A percentile compares a stretch with the other conserved stretches of the same genome.
These are phyloP conservation scores for Lasiommata megera DNA, from an alignment of 2,888 invertebrate genomes.

Conservation along the genomic window DNA sequence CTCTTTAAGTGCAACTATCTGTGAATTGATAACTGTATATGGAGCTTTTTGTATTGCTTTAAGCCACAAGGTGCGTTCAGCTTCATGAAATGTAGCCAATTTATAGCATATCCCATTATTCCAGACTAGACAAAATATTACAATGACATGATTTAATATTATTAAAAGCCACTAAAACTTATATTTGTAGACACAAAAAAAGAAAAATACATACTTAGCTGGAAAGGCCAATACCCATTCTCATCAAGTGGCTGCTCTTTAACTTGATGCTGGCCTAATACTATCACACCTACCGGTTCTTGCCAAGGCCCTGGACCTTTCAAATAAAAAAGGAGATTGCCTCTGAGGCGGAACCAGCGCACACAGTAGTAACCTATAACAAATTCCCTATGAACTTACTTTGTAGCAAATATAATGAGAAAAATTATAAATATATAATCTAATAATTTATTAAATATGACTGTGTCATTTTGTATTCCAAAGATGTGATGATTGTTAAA, in stretches of 20 bases:
- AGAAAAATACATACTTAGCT: slow-evolving; percentile 83
- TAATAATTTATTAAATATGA: too few species aligned
- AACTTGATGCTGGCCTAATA: slow-evolving; percentile 93
- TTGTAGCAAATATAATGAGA: too few species aligned
- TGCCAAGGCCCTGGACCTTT: slow-evolving; percentile 94
- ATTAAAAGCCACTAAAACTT: slow-evolving; percentile 7
- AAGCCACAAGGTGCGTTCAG: slow-evolving; percentile 92
- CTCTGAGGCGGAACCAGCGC: slow-evolving; percentile 93
- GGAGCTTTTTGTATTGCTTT: slow-evolving; percentile 92
- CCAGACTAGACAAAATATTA: slow-evolving; percentile 82
- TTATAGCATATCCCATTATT: slow-evolving; percentile 91
- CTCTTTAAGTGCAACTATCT: slow-evolving; percentile 84
- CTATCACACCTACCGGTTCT: slow-evolving; percentile 92
- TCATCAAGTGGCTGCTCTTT: slow-evolving; percentile 82
- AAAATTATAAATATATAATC: too few species aligned
- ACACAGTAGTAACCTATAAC: slow-evolving; percentile 55
- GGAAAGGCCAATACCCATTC: slow-evolving; percentile 90
- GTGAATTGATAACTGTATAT: slow-evolving; percentile 89
- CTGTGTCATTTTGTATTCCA: too few species aligned
- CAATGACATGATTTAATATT: slow-evolving; percentile 15
- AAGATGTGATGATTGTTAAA: too few species aligned
- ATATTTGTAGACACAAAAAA: too few species aligned
- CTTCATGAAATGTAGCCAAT: slow-evolving; percentile 89
- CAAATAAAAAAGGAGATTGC: slow-evolving; percentile 96
- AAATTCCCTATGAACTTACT: background rate